These are phyloP conservation scores for Calycopis cecrops DNA, from an alignment of 1,140 invertebrate genomes.

Conservation along the genomic window DNA sequence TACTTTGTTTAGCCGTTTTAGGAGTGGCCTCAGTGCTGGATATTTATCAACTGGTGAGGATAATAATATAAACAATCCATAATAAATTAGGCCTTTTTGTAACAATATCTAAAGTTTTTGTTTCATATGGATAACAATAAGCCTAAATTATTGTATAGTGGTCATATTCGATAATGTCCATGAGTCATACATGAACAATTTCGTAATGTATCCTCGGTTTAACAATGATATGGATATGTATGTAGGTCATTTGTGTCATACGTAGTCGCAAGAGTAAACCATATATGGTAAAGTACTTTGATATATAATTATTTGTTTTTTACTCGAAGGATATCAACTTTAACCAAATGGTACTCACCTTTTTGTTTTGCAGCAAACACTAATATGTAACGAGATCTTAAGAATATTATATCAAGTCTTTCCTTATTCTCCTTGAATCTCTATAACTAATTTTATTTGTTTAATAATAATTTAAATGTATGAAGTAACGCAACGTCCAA, in stretches of 20 bases:
- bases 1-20: too few relatives aligned
- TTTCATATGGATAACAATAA: too few relatives aligned
- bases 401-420: not conserved
- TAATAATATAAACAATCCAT: conserved; percentile 2
- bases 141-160: too few relatives aligned
- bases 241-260: too few relatives aligned
- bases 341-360: conserved; percentile 1
- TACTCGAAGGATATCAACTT: not conserved
- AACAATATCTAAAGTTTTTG: too few relatives aligned
- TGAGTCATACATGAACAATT: too few relatives aligned
- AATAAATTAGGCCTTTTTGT: not conserved
- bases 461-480: not conserved
- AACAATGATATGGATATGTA: too few relatives aligned
- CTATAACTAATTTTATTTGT: not conserved
- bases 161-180: too few relatives aligned
- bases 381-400: not conserved
- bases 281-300: conserved; percentile 4
- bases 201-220: too few relatives aligned
- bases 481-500: not conserved
- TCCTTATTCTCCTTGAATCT: not conserved
- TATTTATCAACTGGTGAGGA: too few relatives aligned
- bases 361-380: conserved; percentile 1
- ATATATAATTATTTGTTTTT: not conserved
- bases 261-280: not conserved
- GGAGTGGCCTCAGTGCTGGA: too few relatives aligned